Evolutionary conservation across 2,113 vertebrate species (phyloP).

Genomic region (Romanogobio albipinnatus): DNA sequence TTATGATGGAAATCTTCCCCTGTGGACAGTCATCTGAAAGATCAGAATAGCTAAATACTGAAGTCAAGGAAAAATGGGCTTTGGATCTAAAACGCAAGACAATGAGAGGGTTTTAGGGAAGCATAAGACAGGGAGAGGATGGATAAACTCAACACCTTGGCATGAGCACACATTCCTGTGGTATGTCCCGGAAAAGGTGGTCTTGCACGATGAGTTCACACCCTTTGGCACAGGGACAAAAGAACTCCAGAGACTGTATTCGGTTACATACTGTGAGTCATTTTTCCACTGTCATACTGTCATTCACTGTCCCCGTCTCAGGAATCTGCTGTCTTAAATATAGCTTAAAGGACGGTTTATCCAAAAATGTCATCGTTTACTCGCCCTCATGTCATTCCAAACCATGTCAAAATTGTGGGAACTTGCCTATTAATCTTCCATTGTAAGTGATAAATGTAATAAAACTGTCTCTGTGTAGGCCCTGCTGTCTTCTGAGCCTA

Average conservation of each 20-base stretch:
- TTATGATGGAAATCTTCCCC: constrained; percentile 6
- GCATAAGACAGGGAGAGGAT: constrained; percentile 39
- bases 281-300: constrained; percentile 7
- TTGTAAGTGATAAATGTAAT: background rate
- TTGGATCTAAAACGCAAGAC: constrained; percentile 8
- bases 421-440: background rate
- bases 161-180: constrained; percentile 62
- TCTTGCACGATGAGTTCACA: constrained; percentile 46
- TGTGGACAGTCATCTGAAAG: background rate
- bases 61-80: background rate
- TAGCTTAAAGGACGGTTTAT: background rate
- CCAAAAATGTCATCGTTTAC: background rate
- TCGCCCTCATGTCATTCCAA: background rate
- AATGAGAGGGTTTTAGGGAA: constrained; percentile 8
- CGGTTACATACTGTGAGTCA: constrained; percentile 2
- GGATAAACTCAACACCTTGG: constrained; percentile 56
- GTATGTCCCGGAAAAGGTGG: constrained; percentile 61
- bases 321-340: background rate
- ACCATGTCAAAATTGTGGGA: background rate
- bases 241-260: background rate
- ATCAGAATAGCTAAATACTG: constrained; percentile 15
- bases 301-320: constrained; percentile 1
- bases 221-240: constrained; percentile 41
- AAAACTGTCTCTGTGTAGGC: constrained; percentile 76
- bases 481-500: constrained; percentile 91